phyloP scores from a whole-genome alignment of 2,113 vertebrate genomes.

The Cariama cristata region DNA sequence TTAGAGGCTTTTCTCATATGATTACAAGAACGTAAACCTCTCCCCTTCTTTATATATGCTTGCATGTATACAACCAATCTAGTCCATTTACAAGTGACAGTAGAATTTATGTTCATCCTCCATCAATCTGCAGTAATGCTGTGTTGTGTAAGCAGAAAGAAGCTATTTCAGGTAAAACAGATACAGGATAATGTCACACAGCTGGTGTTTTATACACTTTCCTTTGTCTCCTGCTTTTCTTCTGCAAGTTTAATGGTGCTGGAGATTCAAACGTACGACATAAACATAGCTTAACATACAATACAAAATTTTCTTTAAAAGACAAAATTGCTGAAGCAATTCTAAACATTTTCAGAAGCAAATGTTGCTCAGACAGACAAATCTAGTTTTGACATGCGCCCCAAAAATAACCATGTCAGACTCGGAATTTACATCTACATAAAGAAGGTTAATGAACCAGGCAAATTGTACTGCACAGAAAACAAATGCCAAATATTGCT shows the following conservation, averaged over 20 bases:
- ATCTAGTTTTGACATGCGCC: slow-evolving; percentile 9
- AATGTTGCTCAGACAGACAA: slow-evolving; percentile 30
- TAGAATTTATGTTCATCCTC: neutral
- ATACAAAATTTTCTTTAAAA: neutral
- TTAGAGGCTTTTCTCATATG: neutral
- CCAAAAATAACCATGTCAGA: slow-evolving; percentile 40
- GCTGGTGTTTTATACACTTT: neutral
- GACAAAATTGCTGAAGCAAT: neutral
- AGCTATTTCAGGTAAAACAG: neutral
- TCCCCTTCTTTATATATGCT: neutral
- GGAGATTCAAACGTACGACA: neutral
- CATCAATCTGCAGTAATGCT: too few species aligned
- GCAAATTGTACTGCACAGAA: slow-evolving; percentile 20
- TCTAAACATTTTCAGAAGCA: neutral
- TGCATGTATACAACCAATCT: rapidly evolving
- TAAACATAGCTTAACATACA: neutral
- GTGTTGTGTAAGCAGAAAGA: neutral
- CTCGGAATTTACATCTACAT: slow-evolving; percentile 17
- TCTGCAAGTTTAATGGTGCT: neutral
- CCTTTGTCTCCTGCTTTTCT: neutral
- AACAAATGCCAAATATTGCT: slow-evolving; percentile 68
- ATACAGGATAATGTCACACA: neutral
- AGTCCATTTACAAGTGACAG: neutral
- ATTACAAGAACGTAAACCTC: neutral
- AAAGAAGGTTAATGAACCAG: slow-evolving; percentile 66